phyloP scores from a whole-genome alignment of 1,140 invertebrate species.

The Popillia japonica region DNA sequence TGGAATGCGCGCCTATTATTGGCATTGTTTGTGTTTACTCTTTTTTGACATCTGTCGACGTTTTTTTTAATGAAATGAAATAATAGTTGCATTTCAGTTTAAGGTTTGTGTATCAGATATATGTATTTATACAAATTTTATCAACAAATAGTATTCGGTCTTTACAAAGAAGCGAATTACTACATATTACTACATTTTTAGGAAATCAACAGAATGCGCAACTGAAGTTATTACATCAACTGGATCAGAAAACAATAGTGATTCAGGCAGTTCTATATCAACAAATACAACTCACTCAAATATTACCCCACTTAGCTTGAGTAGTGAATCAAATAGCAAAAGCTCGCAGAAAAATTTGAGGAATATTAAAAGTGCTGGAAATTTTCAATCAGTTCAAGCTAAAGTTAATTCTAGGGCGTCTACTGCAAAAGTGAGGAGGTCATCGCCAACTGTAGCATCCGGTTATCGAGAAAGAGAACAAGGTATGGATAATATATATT shows the following conservation, averaged over 20 bases:
- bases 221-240: background rate
- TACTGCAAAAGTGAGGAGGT: slow-evolving; percentile 67
- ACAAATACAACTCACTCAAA: slow-evolving; percentile 46
- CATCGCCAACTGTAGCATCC: slow-evolving; percentile 53
- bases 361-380: slow-evolving; percentile 68
- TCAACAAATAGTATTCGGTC: background rate
- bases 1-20: no score
- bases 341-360: slow-evolving; percentile 61
- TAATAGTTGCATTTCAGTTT: background rate
- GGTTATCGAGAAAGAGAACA: slow-evolving; percentile 74
- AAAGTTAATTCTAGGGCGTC: slow-evolving; percentile 63
- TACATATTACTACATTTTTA: background rate
- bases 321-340: slow-evolving; percentile 61
- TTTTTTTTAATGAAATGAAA: no score
- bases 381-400: slow-evolving; percentile 57
- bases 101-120: background rate
- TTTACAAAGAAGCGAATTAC: no score
- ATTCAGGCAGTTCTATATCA: slow-evolving; percentile 47
- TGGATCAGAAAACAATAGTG: slow-evolving; percentile 18
- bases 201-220: slow-evolving; percentile 2
- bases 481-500: slow-evolving; percentile 64
- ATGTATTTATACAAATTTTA: background rate
- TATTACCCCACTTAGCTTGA: slow-evolving; percentile 46
- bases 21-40: no score
- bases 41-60: no score